Evolutionary conservation across 1,140 invertebrate genomes (phyloP).

Genomic region (Drosophila gunungcola): DNA sequence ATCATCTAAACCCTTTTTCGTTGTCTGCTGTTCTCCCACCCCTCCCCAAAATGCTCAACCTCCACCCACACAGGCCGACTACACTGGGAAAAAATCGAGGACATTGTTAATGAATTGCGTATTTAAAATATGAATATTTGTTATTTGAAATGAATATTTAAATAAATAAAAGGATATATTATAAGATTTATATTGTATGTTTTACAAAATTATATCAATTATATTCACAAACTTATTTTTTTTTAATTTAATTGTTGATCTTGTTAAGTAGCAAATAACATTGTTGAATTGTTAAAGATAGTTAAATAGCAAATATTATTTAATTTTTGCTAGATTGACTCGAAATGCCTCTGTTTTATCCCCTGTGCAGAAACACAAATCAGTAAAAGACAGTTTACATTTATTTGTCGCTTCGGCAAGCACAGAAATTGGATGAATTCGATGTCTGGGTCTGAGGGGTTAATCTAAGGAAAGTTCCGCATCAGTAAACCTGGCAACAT

Average conservation of each 20-base stretch:
- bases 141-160: too few relatives aligned
- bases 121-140: too few relatives aligned
- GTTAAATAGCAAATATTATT: too few relatives aligned
- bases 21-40: slow-evolving; percentile 19
- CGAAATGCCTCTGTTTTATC: neutral
- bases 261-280: too few relatives aligned
- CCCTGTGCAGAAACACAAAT: slow-evolving; percentile 11
- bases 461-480: slow-evolving; percentile 44
- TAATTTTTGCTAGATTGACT: neutral
- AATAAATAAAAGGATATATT: too few relatives aligned
- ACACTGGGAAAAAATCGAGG: slow-evolving; percentile 1
- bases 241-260: too few relatives aligned
- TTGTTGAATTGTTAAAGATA: too few relatives aligned
- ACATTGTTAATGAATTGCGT: too few relatives aligned
- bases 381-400: slow-evolving; percentile 51
- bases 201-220: too few relatives aligned
- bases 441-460: slow-evolving; percentile 20
- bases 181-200: too few relatives aligned
- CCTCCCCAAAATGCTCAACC: neutral
- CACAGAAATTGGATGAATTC: slow-evolving; percentile 58
- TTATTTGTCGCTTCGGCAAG: slow-evolving; percentile 75
- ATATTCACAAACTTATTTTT: too few relatives aligned
- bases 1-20: slow-evolving; percentile 28
- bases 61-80: slow-evolving; percentile 51
- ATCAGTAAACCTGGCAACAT: slow-evolving; percentile 36